Conservation (phyloP, 2,888 invertebrate species). For the Eristalis tenax region DNA sequence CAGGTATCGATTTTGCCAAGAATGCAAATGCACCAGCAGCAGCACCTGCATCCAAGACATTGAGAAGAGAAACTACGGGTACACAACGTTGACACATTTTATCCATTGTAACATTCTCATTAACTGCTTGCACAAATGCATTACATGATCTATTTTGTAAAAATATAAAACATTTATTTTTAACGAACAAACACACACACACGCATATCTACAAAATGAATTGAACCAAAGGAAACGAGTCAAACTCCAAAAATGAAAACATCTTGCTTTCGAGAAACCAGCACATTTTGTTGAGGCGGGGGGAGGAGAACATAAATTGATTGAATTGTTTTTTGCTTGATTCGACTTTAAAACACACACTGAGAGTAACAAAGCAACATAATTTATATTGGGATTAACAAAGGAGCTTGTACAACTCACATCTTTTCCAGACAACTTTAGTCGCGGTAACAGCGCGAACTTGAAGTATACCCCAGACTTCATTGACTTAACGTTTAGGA, state of each 20-base stretch:
- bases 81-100: conserved; percentile 41
- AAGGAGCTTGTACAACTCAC: conserved; percentile 76
- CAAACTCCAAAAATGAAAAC: conserved; percentile 8
- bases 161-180: conserved; percentile 4
- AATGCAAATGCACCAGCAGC: conserved; percentile 2
- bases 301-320: not conserved
- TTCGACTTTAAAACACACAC: conserved; percentile 25
- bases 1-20: conserved; percentile 65
- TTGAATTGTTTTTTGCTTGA: not conserved
- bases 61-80: not conserved
- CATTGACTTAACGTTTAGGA: conserved; percentile 81
- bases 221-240: conserved; percentile 2
- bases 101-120: not conserved
- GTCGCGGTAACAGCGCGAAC: conserved; percentile 82
- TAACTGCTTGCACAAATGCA: conserved; percentile 12
- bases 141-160: not conserved
- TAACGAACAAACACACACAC: not conserved
- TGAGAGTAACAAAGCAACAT: conserved; percentile 17
- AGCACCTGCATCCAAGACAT: conserved; percentile 36
- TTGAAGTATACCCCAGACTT: conserved; percentile 80
- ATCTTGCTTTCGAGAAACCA: conserved; percentile 25
- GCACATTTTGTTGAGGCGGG: conserved; percentile 11
- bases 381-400: conserved; percentile 21
- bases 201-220: not conserved
- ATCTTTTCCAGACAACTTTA: conserved; percentile 82